phyloP scores from a whole-genome alignment of 2,888 invertebrate species.

The Litoditis marina region DNA sequence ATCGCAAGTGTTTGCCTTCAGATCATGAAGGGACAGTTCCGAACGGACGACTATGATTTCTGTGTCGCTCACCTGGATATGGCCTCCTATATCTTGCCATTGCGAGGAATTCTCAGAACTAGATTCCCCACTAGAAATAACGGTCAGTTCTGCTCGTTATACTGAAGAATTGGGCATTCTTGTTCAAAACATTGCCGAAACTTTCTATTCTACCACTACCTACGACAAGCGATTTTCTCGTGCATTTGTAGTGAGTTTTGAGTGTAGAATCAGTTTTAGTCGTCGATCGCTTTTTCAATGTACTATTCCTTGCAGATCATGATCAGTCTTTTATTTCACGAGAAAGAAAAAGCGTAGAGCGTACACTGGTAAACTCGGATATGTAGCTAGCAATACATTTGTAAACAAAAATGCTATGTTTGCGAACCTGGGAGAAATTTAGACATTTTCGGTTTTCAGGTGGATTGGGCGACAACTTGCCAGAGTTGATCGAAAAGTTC shows the following conservation, averaged over 20 bases:
- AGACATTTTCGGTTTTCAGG: slow-evolving; percentile 18
- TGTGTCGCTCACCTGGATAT: slow-evolving; percentile 58
- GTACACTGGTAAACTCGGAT: too few relatives aligned
- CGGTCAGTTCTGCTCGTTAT: slow-evolving; percentile 28
- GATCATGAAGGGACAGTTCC: slow-evolving; percentile 60
- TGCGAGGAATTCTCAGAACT: slow-evolving; percentile 56
- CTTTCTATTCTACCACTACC: too few relatives aligned
- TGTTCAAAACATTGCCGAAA: background rate
- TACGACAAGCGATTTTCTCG: too few relatives aligned
- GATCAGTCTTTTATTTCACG: too few relatives aligned
- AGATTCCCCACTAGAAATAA: slow-evolving; percentile 58
- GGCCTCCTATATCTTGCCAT: slow-evolving; percentile 49
- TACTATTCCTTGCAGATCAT: too few relatives aligned
- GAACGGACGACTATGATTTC: slow-evolving; percentile 60
- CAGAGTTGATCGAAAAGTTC: slow-evolving; percentile 53
- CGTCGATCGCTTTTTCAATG: too few relatives aligned
- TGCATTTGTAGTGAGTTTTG: too few relatives aligned
- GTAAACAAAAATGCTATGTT: background rate
- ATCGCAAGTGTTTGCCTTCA: slow-evolving; percentile 9
- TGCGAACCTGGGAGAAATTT: too few relatives aligned
- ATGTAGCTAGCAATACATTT: background rate
- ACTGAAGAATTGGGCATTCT: too few relatives aligned
- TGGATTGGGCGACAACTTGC: slow-evolving; percentile 54
- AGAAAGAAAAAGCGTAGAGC: too few relatives aligned
- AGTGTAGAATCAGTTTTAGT: too few relatives aligned